These are phyloP conservation scores for Hemichromis elongatus DNA, from an alignment of 2,113 vertebrate genomes.

Conservation along the genomic window DNA sequence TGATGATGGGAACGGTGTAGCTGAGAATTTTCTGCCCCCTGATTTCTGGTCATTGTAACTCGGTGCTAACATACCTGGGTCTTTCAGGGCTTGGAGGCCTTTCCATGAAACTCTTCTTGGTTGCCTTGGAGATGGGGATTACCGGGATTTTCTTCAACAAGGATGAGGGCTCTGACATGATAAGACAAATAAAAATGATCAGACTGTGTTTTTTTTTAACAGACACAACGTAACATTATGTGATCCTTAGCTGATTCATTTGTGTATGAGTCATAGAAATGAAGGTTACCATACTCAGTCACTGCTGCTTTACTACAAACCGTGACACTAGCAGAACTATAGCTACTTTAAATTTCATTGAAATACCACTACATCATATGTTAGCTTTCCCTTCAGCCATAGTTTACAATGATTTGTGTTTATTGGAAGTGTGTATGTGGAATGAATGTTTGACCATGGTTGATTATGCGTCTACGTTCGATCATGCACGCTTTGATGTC, in stretches of 20 bases:
- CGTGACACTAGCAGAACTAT: neutral
- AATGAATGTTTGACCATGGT: neutral
- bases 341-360: neutral
- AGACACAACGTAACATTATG: neutral
- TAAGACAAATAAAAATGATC: neutral
- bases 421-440: neutral
- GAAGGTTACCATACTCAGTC: neutral
- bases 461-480: fast-evolving
- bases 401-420: neutral
- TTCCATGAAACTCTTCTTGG: constrained; percentile 79
- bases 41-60: neutral
- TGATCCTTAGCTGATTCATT: fast-evolving
- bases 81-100: constrained; percentile 72
- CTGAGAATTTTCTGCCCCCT: neutral
- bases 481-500: neutral
- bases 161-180: constrained; percentile 56
- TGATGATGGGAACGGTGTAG: neutral
- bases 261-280: neutral
- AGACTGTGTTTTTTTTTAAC: neutral
- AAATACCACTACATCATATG: fast-evolving
- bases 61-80: constrained; percentile 56
- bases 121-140: constrained; percentile 77
- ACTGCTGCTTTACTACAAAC: neutral
- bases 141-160: constrained; percentile 71
- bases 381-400: neutral